Percentiles rank a stretch among this genome's conserved stretches.
Conservation (phyloP, 2,113 vertebrate species). For the Edolisoma coerulescens region DNA sequence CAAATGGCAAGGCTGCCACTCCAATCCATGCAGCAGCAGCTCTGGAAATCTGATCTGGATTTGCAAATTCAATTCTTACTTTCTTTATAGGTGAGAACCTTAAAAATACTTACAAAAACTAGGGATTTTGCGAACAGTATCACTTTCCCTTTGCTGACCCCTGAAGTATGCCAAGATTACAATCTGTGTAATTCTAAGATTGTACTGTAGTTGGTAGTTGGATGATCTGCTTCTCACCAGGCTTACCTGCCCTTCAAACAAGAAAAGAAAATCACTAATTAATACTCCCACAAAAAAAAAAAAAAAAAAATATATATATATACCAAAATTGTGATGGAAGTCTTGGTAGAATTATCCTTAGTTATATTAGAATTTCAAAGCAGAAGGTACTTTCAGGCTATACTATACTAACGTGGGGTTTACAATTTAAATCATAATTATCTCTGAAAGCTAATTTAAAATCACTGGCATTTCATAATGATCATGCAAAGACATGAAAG, state of each 20-base stretch:
- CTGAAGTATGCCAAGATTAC: background rate
- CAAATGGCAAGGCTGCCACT: background rate
- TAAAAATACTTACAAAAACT: background rate
- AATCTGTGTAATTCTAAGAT: background rate
- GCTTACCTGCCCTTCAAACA: background rate
- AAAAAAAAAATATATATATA: background rate
- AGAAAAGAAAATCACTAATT: background rate
- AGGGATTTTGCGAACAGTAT: background rate
- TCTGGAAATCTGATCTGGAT: background rate
- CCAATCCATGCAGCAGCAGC: background rate
- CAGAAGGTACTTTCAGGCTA: background rate
- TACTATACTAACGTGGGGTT: background rate
- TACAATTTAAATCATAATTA: background rate
- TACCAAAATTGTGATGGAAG: background rate
- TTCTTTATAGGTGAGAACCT: background rate
- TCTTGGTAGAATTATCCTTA: background rate
- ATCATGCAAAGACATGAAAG: background rate
- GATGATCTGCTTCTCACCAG: background rate
- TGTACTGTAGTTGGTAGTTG: background rate
- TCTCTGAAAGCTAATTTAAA: conserved; percentile 22
- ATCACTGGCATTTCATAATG: conserved; percentile 1
- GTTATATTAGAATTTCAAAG: background rate
- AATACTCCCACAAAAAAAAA: background rate
- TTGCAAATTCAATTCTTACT: background rate
- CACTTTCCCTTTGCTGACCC: background rate